phyloP scores from a whole-genome alignment of 2,888 invertebrate species.

The Amblyjoppa fuscipennis region DNA sequence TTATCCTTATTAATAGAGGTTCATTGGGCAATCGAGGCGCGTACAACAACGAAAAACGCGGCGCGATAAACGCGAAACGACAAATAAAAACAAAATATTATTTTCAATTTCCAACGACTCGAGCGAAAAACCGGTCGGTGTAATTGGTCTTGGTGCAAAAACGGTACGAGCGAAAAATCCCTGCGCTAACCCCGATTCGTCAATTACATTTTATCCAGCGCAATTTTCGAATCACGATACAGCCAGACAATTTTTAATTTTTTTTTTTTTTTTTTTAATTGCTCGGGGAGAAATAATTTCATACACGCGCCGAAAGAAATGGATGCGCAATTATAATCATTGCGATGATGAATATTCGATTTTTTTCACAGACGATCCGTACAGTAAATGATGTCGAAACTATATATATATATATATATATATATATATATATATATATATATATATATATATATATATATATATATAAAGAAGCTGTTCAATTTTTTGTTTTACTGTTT shows the following conservation, averaged over 20 bases:
- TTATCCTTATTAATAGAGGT: slow-evolving; percentile 40
- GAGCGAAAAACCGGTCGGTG: slow-evolving; percentile 19
- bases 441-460: too few relatives aligned
- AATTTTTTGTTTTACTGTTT: too few relatives aligned
- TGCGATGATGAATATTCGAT: background rate
- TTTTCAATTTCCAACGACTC: slow-evolving; percentile 15
- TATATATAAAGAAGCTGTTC: too few relatives aligned
- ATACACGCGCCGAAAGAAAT: background rate
- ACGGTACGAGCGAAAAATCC: background rate
- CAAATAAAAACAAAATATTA: slow-evolving; percentile 2
- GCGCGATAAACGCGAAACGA: slow-evolving; percentile 3
- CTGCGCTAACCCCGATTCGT: slow-evolving; percentile 5
- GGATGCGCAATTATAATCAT: background rate
- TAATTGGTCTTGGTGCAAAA: slow-evolving; percentile 18
- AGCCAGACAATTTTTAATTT: background rate
- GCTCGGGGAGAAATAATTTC: background rate
- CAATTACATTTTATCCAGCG: slow-evolving; percentile 1
- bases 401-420: too few relatives aligned
- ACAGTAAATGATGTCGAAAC: too few relatives aligned
- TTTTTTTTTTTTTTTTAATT: background rate
- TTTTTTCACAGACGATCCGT: background rate
- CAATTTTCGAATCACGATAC: slow-evolving; percentile 9
- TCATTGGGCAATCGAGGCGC: slow-evolving; percentile 14
- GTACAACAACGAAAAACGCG: background rate
- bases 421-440: too few relatives aligned